Percentiles rank a stretch among this genome's conserved stretches.
Evolutionary conservation across 2,888 invertebrate genomes (phyloP).

Genomic region (Cybosia mesomella): DNA sequence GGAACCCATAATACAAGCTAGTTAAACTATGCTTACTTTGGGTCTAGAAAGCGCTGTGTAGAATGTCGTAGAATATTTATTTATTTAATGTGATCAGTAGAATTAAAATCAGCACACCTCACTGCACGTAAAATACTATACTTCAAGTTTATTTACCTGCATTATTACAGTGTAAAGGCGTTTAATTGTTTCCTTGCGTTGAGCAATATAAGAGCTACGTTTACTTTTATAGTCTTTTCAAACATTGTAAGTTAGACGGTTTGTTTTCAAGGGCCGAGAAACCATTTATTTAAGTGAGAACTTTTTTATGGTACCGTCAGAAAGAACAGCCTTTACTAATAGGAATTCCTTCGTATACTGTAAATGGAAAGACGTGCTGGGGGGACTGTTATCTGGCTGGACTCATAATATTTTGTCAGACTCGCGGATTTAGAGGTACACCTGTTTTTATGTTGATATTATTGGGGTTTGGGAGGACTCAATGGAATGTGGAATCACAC

Average conservation of each 20-base stretch:
- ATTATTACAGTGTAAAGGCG: constrained; percentile 52
- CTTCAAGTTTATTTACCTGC: constrained; percentile 31
- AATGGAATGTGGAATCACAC: constrained; percentile 54
- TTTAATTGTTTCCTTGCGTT: constrained; percentile 68
- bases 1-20: too few relatives aligned
- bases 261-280: constrained; percentile 70
- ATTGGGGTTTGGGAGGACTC: constrained; percentile 56
- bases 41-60: too few relatives aligned
- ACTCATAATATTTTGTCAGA: constrained; percentile 78
- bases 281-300: constrained; percentile 78
- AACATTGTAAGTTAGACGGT: constrained; percentile 74
- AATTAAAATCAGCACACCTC: constrained; percentile 39
- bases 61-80: too few relatives aligned
- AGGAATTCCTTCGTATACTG: constrained; percentile 82
- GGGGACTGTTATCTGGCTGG: constrained; percentile 69
- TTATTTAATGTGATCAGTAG: constrained; percentile 40
- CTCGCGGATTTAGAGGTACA: constrained; percentile 71
- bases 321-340: constrained; percentile 80
- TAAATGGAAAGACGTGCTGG: constrained; percentile 83
- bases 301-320: constrained; percentile 79
- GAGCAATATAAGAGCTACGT: constrained; percentile 69
- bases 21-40: too few relatives aligned
- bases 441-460: constrained; percentile 68
- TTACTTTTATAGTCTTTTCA: constrained; percentile 72
- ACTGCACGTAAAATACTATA: constrained; percentile 25